Base-by-base conservation (phyloP, 2,888 invertebrate species). In the Choreutis nemorana region DNA sequence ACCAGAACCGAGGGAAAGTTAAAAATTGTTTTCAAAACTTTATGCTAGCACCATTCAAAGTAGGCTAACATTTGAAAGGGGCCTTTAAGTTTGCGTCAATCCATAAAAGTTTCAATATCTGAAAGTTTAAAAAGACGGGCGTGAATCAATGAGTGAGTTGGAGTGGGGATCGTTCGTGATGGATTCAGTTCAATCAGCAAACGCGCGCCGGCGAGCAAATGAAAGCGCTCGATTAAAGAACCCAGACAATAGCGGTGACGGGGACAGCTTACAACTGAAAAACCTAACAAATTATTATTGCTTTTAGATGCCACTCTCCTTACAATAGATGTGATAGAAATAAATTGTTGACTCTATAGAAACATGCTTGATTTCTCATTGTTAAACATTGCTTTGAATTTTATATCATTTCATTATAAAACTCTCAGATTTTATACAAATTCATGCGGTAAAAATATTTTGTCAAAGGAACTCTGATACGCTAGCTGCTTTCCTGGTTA, bases 281-380 rank as follows among this genome's bases (percentile, higher is more conserved):
- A 39, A 42, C 42, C 47, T 57, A 55, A 56, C 57, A 55, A 54
- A 61, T 61, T 62, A 59, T 57, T 59, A 55, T 63, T 59, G 55
- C 52, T 54, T 59, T 54, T 48, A 43, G 41, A 42, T 45, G 40
- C 48, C 42, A 44, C 41, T 44, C 33, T 35, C 39, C n/a, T 35
- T 39, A 48, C 45, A 46, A 46, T 40, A 43, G 40, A 42, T 50
- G 48, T 50, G 46, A 46, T 51, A 44, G 46, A 51, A 54, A 50
- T 47, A 47, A 50, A 50, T 47, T 47, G 47, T 47, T 47, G 41
- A 26, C 42, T 45, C 47, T 51, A 47, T 44, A 47, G 26, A 16
- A 18, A 16, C 11, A 16, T 26, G 11, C 8, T 11, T 16, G 8
- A 18, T 18, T 6, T 8, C 8, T 18, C 5, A 6, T 6, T 18